phyloP scores from a whole-genome alignment of 2,888 invertebrate genomes.

The Lasioglossum marginatum region DNA sequence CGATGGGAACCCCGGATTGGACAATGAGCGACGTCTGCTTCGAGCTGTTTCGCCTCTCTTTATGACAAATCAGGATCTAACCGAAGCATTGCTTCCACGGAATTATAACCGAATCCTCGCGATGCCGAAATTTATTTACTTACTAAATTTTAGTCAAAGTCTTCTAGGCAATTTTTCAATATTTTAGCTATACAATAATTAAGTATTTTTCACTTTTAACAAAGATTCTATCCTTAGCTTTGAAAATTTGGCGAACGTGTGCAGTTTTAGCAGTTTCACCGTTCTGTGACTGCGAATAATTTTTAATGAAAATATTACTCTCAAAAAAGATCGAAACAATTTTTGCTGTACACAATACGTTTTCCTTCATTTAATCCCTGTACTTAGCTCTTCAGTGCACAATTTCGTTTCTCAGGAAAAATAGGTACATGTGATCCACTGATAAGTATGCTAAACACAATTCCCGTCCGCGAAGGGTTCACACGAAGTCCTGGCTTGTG shows the following conservation, averaged over 20 bases:
- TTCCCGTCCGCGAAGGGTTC: no score
- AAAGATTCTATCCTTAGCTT: background rate
- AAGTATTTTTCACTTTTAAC: background rate
- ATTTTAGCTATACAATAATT: background rate
- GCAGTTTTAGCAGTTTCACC: no score
- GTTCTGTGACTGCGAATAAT: background rate
- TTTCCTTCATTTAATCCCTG: background rate
- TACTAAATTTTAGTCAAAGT: fast-evolving
- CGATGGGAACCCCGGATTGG: background rate
- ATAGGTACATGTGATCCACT: background rate
- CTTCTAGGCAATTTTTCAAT: background rate
- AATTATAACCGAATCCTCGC: background rate
- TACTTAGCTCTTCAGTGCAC: background rate
- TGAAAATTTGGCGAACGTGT: background rate
- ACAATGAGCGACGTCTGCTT: background rate
- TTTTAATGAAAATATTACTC: background rate
- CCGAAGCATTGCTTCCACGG: background rate
- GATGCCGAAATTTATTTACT: background rate
- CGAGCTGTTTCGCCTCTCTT: background rate
- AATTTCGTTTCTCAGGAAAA: background rate
- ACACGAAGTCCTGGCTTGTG: background rate
- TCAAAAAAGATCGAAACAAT: no score
- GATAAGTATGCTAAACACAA: no score
- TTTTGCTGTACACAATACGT: background rate
- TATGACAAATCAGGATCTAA: background rate